Base-by-base conservation (phyloP, 2,113 vertebrate species). In the Turnix velox region DNA sequence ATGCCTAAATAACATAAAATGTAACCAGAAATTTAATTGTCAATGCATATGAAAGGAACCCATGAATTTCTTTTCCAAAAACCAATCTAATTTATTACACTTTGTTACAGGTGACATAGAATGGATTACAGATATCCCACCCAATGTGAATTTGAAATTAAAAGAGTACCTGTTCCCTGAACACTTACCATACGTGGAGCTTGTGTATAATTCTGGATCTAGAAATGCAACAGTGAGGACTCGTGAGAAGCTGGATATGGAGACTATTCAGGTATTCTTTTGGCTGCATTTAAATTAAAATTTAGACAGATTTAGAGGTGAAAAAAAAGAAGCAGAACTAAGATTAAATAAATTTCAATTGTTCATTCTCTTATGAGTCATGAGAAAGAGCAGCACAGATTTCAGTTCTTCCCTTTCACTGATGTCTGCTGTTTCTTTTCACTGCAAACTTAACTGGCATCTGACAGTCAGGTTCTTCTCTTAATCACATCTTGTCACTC, bases 51-150 rank as follows among this genome's bases (percentile, higher is more conserved):
- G 28, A 77, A 54, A 86, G 3, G 3, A 93, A 63, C 12, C 14
- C 14, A 2, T 52, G 37, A 28, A 42, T 87, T 87, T 69, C 3
- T 87, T 87, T 75, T 52, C 27, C 9, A 28, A 33, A 33, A 68
- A 67, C 17, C 14, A 51, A 35, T 49, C 22, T 71, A 11, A 74
- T 63, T 61, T 75, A 20, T 74, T 77, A 8, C 3, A 6, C 40
- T 84, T 74, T 89, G 30, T 87, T 80, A 17, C 75, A 97, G 96
- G 96, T 81, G 93, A 78, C 42, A 93, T 96, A 78, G 92, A 96
- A 91, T 23, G 49, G 93, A 96, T 96, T 86, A 94, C 46, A 81
- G 59, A 45, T 65, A 85, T 95, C 45, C 94, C 96, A 57, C 8
- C 69, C 30, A 27, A 92, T 13, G 92, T 75, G 33, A 18, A 33